A percentile compares a stretch with the other conserved stretches of the same genome.
These are phyloP conservation scores for Anniella stebbinsi DNA, from an alignment of 2,797 vertebrate species.

Conservation along the genomic window DNA sequence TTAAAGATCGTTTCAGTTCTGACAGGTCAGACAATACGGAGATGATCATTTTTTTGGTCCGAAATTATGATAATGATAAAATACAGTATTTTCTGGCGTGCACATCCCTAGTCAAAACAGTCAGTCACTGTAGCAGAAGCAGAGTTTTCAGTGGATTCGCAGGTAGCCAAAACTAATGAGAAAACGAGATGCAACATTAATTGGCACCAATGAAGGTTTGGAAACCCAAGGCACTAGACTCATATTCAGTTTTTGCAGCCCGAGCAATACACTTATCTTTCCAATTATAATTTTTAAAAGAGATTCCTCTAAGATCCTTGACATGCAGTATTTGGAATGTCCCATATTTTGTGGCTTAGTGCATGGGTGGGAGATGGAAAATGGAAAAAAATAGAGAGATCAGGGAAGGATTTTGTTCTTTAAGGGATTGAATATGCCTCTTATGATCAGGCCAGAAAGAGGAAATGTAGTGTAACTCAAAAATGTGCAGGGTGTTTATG, in stretches of 20 bases:
- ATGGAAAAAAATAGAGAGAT: neutral
- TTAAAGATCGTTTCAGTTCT: too few species aligned
- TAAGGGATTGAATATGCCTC: neutral
- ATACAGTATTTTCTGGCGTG: too few species aligned
- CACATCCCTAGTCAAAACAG: neutral
- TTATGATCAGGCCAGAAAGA: neutral
- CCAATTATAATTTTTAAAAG: neutral
- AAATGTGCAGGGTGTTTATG: neutral
- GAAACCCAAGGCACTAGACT: neutral
- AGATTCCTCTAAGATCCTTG: neutral
- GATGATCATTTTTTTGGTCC: too few species aligned
- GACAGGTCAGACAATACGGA: too few species aligned
- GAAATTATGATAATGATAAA: too few species aligned
- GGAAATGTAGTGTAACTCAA: neutral
- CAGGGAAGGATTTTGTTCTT: neutral
- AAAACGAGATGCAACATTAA: neutral
- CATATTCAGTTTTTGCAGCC: neutral
- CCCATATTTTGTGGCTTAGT: too few species aligned
- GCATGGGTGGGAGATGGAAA: too few species aligned
- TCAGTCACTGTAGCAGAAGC: neutral
- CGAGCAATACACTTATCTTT: neutral
- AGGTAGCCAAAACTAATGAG: neutral
- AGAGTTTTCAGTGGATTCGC: neutral
- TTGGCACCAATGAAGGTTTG: neutral
- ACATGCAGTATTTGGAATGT: neutral